Evolutionary conservation across 2,797 vertebrate genomes (phyloP), one percentile per base, ranked within the genome.

Genomic region (Mycteria americana): DNA sequence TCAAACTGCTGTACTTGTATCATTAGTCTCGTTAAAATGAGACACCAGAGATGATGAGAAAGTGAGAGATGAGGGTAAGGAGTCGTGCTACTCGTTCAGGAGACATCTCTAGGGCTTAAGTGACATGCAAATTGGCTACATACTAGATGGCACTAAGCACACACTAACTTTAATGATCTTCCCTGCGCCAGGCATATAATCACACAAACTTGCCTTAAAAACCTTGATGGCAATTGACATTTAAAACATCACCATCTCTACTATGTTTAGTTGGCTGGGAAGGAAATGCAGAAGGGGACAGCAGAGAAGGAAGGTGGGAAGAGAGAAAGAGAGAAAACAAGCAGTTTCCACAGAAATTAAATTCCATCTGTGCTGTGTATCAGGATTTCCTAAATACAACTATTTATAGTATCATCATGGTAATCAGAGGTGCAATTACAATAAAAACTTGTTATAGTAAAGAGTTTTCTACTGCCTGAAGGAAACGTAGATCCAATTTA

Each of bases 341-440:
- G 50, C 30, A 24, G 11, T 19, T 84, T 72, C 50, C 59, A 68
- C 24, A 90, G 56, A 77, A 81, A 90, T 50, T 15, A 35, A 84
- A 79, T 88, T 69, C 39, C 37, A 35, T 63, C 39, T 69, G 39
- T 62, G 31, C 19, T 75, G 25, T n/a, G n/a, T 73, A 73, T 85
- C 5, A 3, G 5, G 4, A 54, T 54, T 95, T 96, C 89, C 80
- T 88, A 92, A 92, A 76, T n/a, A 82, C 33, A 92, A 22, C 37
- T 88, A 43, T 64, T 88, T 70, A 92, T 54, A 85, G 72, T 39
- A 96, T 84, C 72, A 65, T 64, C 57, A 56, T 1, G 6, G 68
- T 67, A 93, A 95, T 94, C 91, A 94, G 90, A 95, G 59, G 79
- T 35, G 51, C 43, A 79, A 74, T 80, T 92, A 88, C 74, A 95